Percentiles rank a stretch among this genome's conserved stretches.
Conservation (phyloP, 2,888 invertebrate genomes). For the Parnassius apollo region DNA sequence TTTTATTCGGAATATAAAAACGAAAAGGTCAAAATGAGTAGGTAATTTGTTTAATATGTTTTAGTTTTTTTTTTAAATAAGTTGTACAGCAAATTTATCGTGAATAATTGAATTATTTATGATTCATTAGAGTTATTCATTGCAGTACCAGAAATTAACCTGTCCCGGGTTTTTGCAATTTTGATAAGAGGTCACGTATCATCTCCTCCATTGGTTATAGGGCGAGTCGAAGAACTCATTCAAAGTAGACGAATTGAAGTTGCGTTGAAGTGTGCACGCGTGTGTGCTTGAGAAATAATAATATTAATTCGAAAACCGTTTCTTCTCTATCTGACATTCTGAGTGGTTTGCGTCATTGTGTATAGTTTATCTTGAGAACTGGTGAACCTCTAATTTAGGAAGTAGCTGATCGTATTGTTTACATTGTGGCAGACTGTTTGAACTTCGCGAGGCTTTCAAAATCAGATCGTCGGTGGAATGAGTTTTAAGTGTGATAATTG, state of each 20-base stretch:
- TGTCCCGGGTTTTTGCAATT: constrained; percentile 26
- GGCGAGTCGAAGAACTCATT: constrained; percentile 36
- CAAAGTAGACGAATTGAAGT: constrained; percentile 49
- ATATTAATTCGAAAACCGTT: constrained; percentile 27
- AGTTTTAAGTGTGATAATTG: constrained; percentile 45
- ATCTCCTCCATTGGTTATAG: constrained; percentile 39
- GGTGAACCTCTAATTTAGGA: constrained; percentile 41
- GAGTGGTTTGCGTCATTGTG: constrained; percentile 33
- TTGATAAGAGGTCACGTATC: constrained; percentile 65
- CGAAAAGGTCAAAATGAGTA: no score
- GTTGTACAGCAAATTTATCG: background rate
- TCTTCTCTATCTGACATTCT: constrained; percentile 31
- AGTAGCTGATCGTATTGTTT: constrained; percentile 54
- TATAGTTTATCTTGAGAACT: constrained; percentile 33
- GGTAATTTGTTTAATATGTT: no score
- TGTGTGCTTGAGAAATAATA: constrained; percentile 19
- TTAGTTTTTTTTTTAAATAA: no score
- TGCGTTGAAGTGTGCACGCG: constrained; percentile 57
- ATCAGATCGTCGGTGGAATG: constrained; percentile 45
- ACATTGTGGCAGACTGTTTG: constrained; percentile 51
- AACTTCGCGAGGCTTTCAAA: constrained; percentile 40
- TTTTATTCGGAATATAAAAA: no score
- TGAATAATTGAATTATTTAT: constrained; percentile 15
- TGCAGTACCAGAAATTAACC: constrained; percentile 29
- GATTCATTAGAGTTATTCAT: constrained; percentile 23